These are phyloP conservation scores for Dysidea cf. avara DNA, from an alignment of 37 sponge, comb jelly and placozoan species.

Conservation along the genomic window DNA sequence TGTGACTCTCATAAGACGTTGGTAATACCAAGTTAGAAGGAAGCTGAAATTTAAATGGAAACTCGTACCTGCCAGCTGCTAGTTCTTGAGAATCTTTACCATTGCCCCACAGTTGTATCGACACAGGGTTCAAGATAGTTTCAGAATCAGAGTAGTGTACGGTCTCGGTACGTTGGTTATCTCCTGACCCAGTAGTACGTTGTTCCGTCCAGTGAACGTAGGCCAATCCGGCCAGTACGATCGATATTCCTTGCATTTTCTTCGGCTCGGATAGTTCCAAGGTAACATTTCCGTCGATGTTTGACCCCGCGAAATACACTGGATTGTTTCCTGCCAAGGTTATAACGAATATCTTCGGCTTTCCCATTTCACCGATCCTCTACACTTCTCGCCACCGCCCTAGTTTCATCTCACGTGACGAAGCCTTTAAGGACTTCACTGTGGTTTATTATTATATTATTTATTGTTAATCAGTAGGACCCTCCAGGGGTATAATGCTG, in stretches of 20 bases:
- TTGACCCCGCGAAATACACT: no score
- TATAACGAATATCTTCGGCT: no score
- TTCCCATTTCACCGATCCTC: no score
- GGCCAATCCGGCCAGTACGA: conserved; percentile 40
- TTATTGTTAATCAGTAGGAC: no score
- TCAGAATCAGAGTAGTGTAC: conserved; percentile 34
- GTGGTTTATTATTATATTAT: no score
- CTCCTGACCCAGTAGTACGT: conserved; percentile 24
- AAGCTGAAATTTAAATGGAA: conserved; percentile 35
- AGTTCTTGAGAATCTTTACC: conserved; percentile 14
- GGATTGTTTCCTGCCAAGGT: no score
- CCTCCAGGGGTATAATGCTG: no score
- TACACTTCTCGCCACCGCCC: no score
- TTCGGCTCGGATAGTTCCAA: conserved; percentile 8
- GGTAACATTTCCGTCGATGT: not conserved
- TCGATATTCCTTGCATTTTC: conserved; percentile 28
- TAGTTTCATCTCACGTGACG: no score
- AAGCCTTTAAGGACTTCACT: no score
- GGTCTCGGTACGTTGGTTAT: conserved; percentile 39
- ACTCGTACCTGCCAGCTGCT: conserved; percentile 36
- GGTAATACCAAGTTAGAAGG: conserved; percentile 22
- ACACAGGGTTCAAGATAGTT: conserved; percentile 8
- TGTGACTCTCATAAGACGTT: conserved; percentile 10
- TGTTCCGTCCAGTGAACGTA: conserved; percentile 71
- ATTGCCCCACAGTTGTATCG: conserved; percentile 26